These are phyloP conservation scores for Orthosia gothica DNA, from an alignment of 2,888 invertebrate species.

Conservation along the genomic window DNA sequence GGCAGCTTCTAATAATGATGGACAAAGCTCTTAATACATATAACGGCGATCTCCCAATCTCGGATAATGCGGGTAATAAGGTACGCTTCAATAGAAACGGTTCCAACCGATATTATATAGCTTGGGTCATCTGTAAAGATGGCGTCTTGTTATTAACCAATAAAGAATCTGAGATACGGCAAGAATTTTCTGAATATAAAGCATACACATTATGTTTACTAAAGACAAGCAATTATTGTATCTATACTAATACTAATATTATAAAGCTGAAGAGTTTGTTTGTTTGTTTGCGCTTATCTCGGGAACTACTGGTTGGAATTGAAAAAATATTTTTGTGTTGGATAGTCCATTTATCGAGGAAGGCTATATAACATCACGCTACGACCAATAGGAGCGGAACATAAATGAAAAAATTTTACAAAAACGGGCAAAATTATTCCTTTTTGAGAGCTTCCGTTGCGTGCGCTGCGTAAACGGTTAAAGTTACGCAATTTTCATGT, in stretches of 20 bases:
- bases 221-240: not conserved
- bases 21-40: conserved; percentile 46
- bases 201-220: conserved; percentile 1
- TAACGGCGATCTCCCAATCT: conserved; percentile 37
- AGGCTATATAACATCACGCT: too few species aligned
- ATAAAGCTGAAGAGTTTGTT: too few species aligned
- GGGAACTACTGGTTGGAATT: too few species aligned
- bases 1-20: conserved; percentile 54
- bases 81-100: conserved; percentile 37
- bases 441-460: too few species aligned
- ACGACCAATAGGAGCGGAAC: too few species aligned
- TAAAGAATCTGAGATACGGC: not conserved
- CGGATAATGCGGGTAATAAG: conserved; percentile 43
- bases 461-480: too few species aligned
- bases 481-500: too few species aligned
- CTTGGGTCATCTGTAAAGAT: conserved; percentile 8
- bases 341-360: too few species aligned
- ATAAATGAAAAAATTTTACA: too few species aligned
- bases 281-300: too few species aligned
- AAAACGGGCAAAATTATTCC: too few species aligned
- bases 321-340: too few species aligned
- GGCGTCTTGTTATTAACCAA: conserved; percentile 33
- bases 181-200: conserved; percentile 1
- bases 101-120: conserved; percentile 30
- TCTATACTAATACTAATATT: not conserved